Percentiles rank a stretch among this genome's conserved stretches.
phyloP scores from a whole-genome alignment of 2,888 invertebrate species.

The Creontiades dilutus region DNA sequence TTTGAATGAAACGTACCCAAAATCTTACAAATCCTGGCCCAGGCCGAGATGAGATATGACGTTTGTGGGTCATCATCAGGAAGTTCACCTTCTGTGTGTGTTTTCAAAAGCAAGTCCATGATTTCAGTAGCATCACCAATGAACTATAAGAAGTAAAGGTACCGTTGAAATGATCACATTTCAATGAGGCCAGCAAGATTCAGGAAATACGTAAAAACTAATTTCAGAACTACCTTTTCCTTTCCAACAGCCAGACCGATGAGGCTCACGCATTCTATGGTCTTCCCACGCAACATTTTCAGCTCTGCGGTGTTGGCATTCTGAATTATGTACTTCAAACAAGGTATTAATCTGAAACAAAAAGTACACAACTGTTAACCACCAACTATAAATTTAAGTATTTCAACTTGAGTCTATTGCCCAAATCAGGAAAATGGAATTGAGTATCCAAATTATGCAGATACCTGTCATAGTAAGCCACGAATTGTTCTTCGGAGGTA shows the following conservation, averaged over 20 bases:
- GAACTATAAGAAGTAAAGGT: slow-evolving; percentile 81
- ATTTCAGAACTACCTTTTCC: slow-evolving; percentile 78
- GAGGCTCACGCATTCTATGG: slow-evolving; percentile 98
- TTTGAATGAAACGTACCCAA: slow-evolving; percentile 80
- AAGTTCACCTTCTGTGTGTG: slow-evolving; percentile 90
- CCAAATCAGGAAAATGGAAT: too few species aligned
- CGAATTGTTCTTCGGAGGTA: slow-evolving; percentile 97
- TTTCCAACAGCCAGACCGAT: slow-evolving; percentile 86
- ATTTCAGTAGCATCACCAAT: slow-evolving; percentile 95
- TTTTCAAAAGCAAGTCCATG: slow-evolving; percentile 95
- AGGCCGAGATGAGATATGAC: slow-evolving; percentile 98
- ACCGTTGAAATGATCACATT: background rate
- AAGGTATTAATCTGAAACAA: slow-evolving; percentile 86
- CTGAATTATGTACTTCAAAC: slow-evolving; percentile 97
- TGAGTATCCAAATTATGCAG: background rate
- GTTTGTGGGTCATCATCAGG: slow-evolving; percentile 98
- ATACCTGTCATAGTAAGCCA: slow-evolving; percentile 93
- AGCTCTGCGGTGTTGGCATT: slow-evolving; percentile 93
- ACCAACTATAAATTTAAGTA: too few species aligned
- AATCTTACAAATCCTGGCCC: slow-evolving; percentile 99
- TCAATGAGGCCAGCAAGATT: too few species aligned
- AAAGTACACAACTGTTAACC: background rate
- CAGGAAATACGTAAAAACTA: background rate
- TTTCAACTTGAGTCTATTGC: too few species aligned
- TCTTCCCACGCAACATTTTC: slow-evolving; percentile 96